Conservation (phyloP, 2,888 invertebrate genomes). For the Chrysotoxum bicinctum region DNA sequence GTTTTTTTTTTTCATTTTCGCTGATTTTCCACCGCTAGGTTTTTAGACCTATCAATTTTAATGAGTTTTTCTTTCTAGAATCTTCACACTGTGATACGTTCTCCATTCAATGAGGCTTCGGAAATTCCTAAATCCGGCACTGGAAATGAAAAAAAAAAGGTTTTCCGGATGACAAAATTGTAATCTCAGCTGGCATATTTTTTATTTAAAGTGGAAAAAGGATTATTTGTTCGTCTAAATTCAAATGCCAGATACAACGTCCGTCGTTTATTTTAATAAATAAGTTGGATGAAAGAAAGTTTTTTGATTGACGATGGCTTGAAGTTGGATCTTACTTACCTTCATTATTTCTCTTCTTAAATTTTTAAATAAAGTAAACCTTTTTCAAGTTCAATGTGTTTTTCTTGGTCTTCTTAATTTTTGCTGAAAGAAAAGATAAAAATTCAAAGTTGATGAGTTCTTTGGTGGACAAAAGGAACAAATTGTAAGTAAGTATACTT, state of each 20-base stretch:
- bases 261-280: constrained; percentile 11
- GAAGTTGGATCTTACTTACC: not conserved
- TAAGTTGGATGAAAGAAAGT: constrained; percentile 16
- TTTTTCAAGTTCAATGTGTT: not conserved
- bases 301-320: constrained; percentile 27
- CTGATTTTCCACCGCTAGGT: too few relatives aligned
- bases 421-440: not conserved
- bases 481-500: not conserved
- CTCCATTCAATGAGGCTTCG: not conserved
- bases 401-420: not conserved
- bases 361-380: not conserved
- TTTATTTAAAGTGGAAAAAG: constrained; percentile 13
- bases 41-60: too few relatives aligned
- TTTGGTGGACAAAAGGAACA: not conserved
- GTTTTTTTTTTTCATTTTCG: too few relatives aligned
- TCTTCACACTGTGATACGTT: too few relatives aligned
- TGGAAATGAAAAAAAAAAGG: not conserved
- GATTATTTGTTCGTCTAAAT: constrained; percentile 8
- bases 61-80: too few relatives aligned
- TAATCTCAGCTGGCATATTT: constrained; percentile 50
- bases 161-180: constrained; percentile 48
- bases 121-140: not conserved
- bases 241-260: constrained; percentile 9
- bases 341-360: not conserved
- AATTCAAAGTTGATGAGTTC: constrained; percentile 1